Evolutionary conservation across 2,888 invertebrate species (phyloP).

Genomic region (Beris morrisii): DNA sequence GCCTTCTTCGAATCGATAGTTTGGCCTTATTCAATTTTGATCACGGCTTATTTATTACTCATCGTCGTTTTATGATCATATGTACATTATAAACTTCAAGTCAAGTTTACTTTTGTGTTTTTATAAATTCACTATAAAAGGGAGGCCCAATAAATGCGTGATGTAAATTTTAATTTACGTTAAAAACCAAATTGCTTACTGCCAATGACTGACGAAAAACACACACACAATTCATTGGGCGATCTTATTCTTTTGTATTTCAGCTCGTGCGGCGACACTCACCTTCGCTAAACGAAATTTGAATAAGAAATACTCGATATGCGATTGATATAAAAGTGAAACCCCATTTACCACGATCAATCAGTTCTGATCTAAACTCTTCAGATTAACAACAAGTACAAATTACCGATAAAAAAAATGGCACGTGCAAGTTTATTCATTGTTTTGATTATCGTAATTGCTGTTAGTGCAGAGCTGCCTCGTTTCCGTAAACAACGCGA

Average conservation of each 20-base stretch:
- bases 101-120: constrained; percentile 10
- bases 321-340: constrained; percentile 25
- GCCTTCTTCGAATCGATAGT: constrained; percentile 3
- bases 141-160: constrained; percentile 20
- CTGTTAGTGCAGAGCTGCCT: not conserved
- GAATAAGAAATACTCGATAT: constrained; percentile 17
- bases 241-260: not conserved
- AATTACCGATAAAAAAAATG: constrained; percentile 1
- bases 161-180: constrained; percentile 14
- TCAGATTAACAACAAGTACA: not conserved
- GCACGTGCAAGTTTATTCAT: not conserved
- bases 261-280: constrained; percentile 5
- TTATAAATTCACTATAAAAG: constrained; percentile 5
- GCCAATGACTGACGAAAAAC: constrained; percentile 11
- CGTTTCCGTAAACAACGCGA: not conserved
- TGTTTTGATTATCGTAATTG: not conserved
- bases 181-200: not conserved
- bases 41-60: not conserved
- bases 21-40: constrained; percentile 11
- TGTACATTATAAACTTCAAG: constrained; percentile 4
- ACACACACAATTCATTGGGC: not conserved
- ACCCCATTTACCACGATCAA: not conserved
- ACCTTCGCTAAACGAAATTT: constrained; percentile 26
- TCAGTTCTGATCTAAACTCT: constrained; percentile 16
- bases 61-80: constrained; percentile 1